Conservation (phyloP, 2,888 invertebrate genomes). For the Microdon myrmicae region DNA sequence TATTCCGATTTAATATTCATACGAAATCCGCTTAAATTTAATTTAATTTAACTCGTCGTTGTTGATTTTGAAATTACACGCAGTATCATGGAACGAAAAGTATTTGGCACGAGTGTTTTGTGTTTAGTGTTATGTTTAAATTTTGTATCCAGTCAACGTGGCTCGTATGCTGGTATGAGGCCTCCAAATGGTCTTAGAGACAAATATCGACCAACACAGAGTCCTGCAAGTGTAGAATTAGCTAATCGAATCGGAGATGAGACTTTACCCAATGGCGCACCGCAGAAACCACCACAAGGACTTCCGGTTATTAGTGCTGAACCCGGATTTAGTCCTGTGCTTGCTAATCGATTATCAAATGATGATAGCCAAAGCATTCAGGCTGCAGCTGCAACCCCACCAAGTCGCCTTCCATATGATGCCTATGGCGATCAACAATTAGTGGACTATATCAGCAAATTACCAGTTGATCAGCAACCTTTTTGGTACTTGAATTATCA, state of each 20-base stretch:
- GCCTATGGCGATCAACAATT: slow-evolving; percentile 74
- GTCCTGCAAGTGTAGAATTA: slow-evolving; percentile 55
- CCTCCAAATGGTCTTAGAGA: slow-evolving; percentile 73
- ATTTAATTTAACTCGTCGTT: too few relatives aligned
- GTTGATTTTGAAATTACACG: too few relatives aligned
- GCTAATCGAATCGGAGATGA: slow-evolving; percentile 70
- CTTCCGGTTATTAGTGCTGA: slow-evolving; percentile 57
- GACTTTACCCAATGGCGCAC: slow-evolving; percentile 54
- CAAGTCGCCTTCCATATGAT: slow-evolving; percentile 71
- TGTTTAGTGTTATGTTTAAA: slow-evolving; percentile 17
- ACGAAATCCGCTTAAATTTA: too few relatives aligned
- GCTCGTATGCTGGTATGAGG: slow-evolving; percentile 72
- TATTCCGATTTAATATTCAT: too few relatives aligned
- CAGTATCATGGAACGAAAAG: too few relatives aligned
- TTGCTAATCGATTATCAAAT: slow-evolving; percentile 6
- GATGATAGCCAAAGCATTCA: neutral
- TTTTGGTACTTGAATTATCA: slow-evolving; percentile 80
- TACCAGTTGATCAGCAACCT: slow-evolving; percentile 76
- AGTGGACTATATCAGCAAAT: slow-evolving; percentile 72
- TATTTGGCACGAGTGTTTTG: too few relatives aligned
- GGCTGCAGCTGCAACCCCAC: neutral
- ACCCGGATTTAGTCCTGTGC: slow-evolving; percentile 33
- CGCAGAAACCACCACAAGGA: slow-evolving; percentile 59
- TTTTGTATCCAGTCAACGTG: slow-evolving; percentile 68
- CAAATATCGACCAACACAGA: slow-evolving; percentile 62